These are phyloP conservation scores for Callaeas wilsoni DNA, from an alignment of 2,113 vertebrate genomes.

Conservation along the genomic window DNA sequence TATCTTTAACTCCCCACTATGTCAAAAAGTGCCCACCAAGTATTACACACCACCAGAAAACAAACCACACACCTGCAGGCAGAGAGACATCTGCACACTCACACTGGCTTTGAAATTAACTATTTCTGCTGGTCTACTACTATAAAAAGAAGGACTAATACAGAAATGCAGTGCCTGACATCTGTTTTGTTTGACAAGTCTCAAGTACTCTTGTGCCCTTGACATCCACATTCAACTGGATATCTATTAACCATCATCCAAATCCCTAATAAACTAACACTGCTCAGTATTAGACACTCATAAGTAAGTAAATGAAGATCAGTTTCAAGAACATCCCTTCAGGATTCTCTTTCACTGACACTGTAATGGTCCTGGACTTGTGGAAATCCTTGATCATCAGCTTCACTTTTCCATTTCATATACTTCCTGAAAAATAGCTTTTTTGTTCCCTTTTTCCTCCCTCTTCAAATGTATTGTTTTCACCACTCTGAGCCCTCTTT, in stretches of 20 bases:
- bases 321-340: not conserved
- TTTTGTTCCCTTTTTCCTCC: not conserved
- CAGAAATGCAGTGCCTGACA: not conserved
- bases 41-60: not conserved
- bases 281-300: not conserved
- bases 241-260: not conserved
- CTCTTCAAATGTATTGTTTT: not conserved
- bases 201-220: not conserved
- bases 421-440: not conserved
- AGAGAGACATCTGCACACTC: fast-evolving
- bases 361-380: not conserved
- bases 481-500: not conserved
- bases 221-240: not conserved
- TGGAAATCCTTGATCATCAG: not conserved
- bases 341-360: not conserved
- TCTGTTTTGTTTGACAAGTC: not conserved
- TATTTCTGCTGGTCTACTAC: not conserved
- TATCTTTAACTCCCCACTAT: not conserved
- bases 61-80: not conserved
- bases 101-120: not conserved
- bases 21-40: not conserved
- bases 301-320: not conserved
- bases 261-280: not conserved
- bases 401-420: not conserved
- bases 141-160: not conserved